Conservation (phyloP, 2,113 vertebrate genomes). For the Pelodiscus sinensis region DNA sequence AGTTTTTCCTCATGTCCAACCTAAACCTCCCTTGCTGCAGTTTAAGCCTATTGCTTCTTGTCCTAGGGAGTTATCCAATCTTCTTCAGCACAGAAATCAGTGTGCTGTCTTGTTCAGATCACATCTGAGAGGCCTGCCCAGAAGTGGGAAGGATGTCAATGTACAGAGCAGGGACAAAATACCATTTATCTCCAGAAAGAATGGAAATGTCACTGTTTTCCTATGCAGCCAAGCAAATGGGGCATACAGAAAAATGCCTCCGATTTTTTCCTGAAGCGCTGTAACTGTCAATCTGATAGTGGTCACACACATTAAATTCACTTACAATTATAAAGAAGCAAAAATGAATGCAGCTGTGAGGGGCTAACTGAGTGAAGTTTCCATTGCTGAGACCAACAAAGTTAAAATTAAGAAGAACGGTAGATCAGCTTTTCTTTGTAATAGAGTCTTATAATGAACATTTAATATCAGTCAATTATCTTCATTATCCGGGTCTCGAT, state of each 20-base stretch:
- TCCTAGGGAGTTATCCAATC: neutral
- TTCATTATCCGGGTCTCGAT: neutral
- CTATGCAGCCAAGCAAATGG: neutral
- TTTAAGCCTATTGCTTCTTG: too few relatives aligned
- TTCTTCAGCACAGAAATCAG: neutral
- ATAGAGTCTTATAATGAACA: neutral
- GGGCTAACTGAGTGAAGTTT: neutral
- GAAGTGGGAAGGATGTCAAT: neutral
- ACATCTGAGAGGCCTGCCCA: conserved; percentile 20
- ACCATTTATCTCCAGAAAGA: neutral
- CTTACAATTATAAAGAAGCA: neutral
- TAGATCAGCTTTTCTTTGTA: neutral
- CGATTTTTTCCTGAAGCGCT: neutral
- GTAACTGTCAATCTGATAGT: neutral
- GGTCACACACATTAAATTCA: neutral
- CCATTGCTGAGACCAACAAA: neutral
- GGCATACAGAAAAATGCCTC: neutral
- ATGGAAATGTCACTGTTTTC: neutral
- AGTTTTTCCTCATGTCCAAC: too few relatives aligned
- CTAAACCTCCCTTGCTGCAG: too few relatives aligned
- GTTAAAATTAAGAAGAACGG: neutral
- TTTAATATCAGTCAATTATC: conserved; percentile 3
- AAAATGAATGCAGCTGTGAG: neutral
- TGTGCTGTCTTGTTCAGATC: conserved; percentile 14
- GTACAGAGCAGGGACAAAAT: neutral